Conservation (phyloP, 2,888 invertebrate species). For the Deilephila porcellus region DNA sequence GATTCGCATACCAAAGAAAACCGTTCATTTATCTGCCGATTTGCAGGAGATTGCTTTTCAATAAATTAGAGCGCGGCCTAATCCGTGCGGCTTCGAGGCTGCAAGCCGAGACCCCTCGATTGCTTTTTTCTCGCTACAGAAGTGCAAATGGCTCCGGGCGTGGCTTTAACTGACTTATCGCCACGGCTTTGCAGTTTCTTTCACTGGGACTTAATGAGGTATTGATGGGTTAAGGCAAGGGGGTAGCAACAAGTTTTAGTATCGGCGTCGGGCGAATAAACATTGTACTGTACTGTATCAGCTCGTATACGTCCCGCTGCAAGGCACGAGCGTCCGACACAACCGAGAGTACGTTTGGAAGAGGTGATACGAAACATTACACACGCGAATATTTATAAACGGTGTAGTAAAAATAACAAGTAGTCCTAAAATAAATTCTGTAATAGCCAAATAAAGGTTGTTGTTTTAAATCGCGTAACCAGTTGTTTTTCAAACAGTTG, state of each 20-base stretch:
- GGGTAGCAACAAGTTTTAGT: neutral
- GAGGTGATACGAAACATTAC: no score
- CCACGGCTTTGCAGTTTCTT: slow-evolving; percentile 11
- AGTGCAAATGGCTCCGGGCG: slow-evolving; percentile 19
- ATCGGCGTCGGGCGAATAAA: neutral
- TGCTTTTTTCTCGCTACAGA: slow-evolving; percentile 19
- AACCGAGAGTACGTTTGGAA: no score
- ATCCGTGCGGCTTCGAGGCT: slow-evolving; percentile 14
- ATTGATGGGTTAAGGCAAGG: neutral
- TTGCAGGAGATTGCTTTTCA: slow-evolving; percentile 27
- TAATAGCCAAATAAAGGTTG: neutral
- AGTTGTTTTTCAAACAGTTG: neutral
- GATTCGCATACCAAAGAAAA: slow-evolving; percentile 11
- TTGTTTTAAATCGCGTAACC: neutral
- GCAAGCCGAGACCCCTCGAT: neutral
- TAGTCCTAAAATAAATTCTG: neutral
- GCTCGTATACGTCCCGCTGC: no score
- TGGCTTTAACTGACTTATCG: slow-evolving; percentile 19
- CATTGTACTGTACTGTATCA: no score
- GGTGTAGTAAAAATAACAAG: neutral
- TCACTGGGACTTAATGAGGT: neutral
- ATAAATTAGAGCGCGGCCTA: slow-evolving; percentile 25
- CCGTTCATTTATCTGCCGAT: slow-evolving; percentile 22
- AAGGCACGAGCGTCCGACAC: no score
- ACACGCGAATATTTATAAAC: no score